phyloP scores from a whole-genome alignment of 2,797 vertebrate genomes.

The Spatula versicolor region DNA sequence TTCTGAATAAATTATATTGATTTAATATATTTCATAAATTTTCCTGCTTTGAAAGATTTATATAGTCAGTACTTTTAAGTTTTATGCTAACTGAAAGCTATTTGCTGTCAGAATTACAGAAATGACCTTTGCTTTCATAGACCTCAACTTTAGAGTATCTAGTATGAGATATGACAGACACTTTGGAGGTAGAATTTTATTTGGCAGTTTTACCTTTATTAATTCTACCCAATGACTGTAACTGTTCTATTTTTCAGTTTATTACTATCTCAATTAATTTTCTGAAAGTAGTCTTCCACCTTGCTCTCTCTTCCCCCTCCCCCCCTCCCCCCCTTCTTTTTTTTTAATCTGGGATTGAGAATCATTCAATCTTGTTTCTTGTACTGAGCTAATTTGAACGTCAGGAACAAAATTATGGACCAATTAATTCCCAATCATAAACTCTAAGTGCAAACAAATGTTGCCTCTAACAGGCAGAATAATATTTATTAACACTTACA shows the following conservation, averaged over 20 bases:
- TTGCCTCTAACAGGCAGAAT: neutral
- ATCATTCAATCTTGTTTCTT: neutral
- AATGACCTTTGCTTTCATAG: conserved; percentile 15
- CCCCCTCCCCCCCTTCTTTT: too few relatives aligned
- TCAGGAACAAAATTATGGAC: neutral
- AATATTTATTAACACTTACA: neutral
- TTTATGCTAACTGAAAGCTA: neutral
- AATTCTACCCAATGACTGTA: neutral
- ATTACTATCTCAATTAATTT: neutral
- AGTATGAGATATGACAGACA: neutral
- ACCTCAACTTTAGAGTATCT: neutral
- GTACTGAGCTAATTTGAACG: neutral
- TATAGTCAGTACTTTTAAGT: neutral
- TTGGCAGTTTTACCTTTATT: neutral
- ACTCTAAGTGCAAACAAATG: neutral
- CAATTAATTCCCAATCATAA: neutral
- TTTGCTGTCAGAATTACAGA: conserved; percentile 25
- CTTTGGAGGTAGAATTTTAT: conserved; percentile 12
- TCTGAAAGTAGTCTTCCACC: neutral
- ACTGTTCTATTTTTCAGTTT: neutral
- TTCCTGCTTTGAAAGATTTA: conserved; percentile 17
- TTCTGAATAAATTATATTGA: conserved; percentile 38
- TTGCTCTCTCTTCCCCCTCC: too few relatives aligned
- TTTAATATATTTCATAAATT: neutral
- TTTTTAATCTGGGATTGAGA: neutral